These are phyloP conservation scores for Cataglyphis livida DNA, from an alignment of 2,888 invertebrate species.

Conservation along the genomic window DNA sequence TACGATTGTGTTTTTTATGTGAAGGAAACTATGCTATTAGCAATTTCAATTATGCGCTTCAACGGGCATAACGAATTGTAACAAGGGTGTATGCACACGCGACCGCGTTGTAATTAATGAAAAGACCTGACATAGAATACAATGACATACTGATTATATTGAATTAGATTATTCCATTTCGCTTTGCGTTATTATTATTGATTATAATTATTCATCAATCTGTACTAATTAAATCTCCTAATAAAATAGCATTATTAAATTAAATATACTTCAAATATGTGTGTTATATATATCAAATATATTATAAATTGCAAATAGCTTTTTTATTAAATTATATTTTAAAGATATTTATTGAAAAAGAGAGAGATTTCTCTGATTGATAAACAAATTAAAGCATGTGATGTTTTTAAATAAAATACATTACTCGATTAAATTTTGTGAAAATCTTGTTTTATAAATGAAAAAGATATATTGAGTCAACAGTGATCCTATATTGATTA, in stretches of 20 bases:
- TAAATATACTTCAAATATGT: neutral
- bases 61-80: constrained; percentile 52
- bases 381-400: neutral
- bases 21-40: constrained; percentile 43
- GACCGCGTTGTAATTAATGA: constrained; percentile 52
- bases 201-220: constrained; percentile 38
- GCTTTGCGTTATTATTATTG: constrained; percentile 10
- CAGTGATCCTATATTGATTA: no score
- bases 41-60: constrained; percentile 55
- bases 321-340: neutral
- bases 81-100: constrained; percentile 46
- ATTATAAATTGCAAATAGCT: neutral
- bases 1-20: constrained; percentile 39
- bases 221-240: neutral
- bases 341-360: neutral
- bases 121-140: constrained; percentile 42
- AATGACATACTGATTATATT: constrained; percentile 30
- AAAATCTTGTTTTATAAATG: neutral
- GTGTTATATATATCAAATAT: neutral
- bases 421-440: no score
- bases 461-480: neutral
- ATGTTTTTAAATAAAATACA: neutral
- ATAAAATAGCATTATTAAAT: neutral
- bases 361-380: neutral
- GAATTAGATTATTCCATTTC: constrained; percentile 13